Evolutionary conservation across 2,113 vertebrate species (phyloP).

Genomic region (Pedionomus torquatus): DNA sequence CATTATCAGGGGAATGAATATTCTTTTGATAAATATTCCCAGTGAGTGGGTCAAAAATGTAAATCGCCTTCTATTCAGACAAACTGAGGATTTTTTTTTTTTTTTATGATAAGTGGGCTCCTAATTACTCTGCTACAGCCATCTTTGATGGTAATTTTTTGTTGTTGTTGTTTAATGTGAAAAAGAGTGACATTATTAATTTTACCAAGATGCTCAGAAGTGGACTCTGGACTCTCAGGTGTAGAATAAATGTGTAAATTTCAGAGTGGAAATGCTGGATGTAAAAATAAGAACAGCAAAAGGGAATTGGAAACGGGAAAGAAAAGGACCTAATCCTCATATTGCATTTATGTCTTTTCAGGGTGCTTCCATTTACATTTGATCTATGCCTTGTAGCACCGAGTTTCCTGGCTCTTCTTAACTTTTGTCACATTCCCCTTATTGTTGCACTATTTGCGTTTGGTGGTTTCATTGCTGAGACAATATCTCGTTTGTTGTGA

Average conservation of each 20-base stretch:
- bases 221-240: constrained; percentile 24
- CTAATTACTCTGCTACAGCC: constrained; percentile 63
- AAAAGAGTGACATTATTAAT: constrained; percentile 17
- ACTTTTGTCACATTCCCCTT: constrained; percentile 28
- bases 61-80: constrained; percentile 67
- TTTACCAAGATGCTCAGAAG: constrained; percentile 46
- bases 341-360: constrained; percentile 17
- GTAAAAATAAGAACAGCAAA: neutral
- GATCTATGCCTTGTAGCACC: neutral
- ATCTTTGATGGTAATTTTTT: constrained; percentile 32
- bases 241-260: constrained; percentile 11
- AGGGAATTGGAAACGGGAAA: constrained; percentile 22
- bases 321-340: constrained; percentile 9
- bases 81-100: neutral
- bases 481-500: constrained; percentile 73
- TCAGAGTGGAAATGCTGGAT: neutral
- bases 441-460: constrained; percentile 45
- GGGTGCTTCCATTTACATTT: constrained; percentile 33
- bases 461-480: constrained; percentile 28
- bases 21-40: constrained; percentile 70
- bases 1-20: constrained; percentile 34
- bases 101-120: constrained; percentile 49
- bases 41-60: constrained; percentile 64
- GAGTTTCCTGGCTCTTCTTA: constrained; percentile 35
- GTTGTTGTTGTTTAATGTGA: neutral